phyloP scores from a whole-genome alignment of 2,888 invertebrate species.

The Leptothorax acervorum region DNA sequence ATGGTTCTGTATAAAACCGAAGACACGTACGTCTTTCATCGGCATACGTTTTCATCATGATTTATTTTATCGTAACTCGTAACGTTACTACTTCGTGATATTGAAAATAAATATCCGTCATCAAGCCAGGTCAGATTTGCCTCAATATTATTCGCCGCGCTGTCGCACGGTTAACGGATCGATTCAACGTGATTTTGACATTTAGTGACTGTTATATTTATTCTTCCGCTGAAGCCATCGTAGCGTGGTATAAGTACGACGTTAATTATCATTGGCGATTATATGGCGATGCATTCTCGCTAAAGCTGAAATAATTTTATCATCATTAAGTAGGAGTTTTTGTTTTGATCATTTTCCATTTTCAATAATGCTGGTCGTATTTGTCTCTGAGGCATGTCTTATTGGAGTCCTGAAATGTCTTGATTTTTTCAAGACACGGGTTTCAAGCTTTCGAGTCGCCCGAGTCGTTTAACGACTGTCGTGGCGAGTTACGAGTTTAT shows the following conservation, averaged over 20 bases:
- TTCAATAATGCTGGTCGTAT: background rate
- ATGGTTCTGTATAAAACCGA: background rate
- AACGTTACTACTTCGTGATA: background rate
- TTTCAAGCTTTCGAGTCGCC: background rate
- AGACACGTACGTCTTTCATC: background rate
- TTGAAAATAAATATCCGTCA: background rate
- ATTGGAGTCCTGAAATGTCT: background rate
- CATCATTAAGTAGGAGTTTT: background rate
- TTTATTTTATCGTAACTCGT: background rate
- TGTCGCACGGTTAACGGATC: constrained; percentile 16
- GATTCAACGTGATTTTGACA: constrained; percentile 37
- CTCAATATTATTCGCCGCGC: background rate
- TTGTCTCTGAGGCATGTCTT: background rate
- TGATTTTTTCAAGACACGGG: background rate
- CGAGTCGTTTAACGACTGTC: background rate
- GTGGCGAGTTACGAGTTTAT: background rate
- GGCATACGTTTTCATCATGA: background rate
- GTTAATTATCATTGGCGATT: background rate
- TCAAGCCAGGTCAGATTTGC: background rate
- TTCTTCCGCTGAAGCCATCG: constrained; percentile 17
- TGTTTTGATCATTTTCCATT: background rate
- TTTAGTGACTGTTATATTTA: constrained; percentile 17
- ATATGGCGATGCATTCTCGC: background rate
- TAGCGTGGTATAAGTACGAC: background rate
- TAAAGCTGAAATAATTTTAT: background rate